Evolutionary conservation across 2,888 invertebrate genomes (phyloP), one percentile per base, ranked within the genome.

Genomic region (Patella caerulea): DNA sequence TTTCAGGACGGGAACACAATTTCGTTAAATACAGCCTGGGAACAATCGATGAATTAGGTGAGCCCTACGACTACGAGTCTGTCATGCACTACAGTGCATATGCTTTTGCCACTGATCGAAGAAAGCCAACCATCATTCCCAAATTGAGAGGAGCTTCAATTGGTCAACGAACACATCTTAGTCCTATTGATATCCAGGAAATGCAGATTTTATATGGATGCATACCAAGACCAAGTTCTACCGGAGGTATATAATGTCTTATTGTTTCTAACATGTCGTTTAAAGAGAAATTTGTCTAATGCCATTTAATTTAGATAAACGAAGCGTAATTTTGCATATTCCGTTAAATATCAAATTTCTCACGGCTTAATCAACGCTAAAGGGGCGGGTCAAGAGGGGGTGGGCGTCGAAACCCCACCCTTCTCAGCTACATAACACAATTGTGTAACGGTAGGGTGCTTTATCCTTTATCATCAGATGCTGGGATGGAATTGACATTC

Each of bases 31-130:
- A 83, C 76, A 73, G 78, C 11, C 45, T 72, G 12, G 77, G 79
- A 11, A 79, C 79, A 55, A 83, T 87, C 55, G 86, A 87, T 69
- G 78, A 80, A 56, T 79, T 85, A 34, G 84, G 84, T 55, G 79
- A 82, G 65, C 95, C 95, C 81, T 96, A 96, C 87, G 95, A 96
- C 89, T 95, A 94, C 88, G 94, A 94, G 83, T 95, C 95, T n/a
- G 94, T 95, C 45, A 95, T 95, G 95, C 96, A 96, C 89, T 96
- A 96, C 86, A 92, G 92, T 81, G 90, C 91, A 15, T 88, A 92
- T 83, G 93, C 93, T 17, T 93, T 93, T 84, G 92, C 92, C 72
- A 90, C 90, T 24, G 92, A 93, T 83, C 80, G 85, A 70, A 91
- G 92, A 17, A 89, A 91, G 83, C 90, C 92, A 34, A 93, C 93